Evolutionary conservation across 2,113 vertebrate genomes (phyloP), one percentile per base, ranked within the genome.

Genomic region (Struthio camelus): DNA sequence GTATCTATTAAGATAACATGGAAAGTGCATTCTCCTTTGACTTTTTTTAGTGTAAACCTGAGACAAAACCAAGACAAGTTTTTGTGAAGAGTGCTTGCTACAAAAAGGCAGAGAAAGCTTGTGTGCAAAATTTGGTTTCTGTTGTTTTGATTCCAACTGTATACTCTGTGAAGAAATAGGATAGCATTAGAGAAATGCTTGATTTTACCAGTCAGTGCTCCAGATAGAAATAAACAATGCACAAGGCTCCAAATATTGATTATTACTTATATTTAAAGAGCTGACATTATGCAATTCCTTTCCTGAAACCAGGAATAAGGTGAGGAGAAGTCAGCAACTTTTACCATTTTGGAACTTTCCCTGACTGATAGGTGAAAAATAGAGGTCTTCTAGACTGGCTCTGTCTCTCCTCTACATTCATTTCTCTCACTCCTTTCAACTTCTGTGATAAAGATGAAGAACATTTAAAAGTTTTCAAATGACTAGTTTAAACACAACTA

Each of bases 191-290:
- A 50, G 64, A 81, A 90, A 84, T 5, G 42, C 59, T 1, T 75
- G n/a, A 83, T 83, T 93, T 92, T 53, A 85, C 44, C 48, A 85
- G 66, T 62, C 66, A 50, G 18, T 67, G 73, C 71, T 77, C 58
- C 34, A 78, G 53, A 66, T 44, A 75, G 28, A 93, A 93, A 91
- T 24, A 91, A 91, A 85, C 76, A 93, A 75, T 14, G 3, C 54
- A 59, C 67, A 46, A 73, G 67, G 46, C 28, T 88, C 56, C 87
- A 90, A 71, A 83, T 88, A 86, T 14, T 81, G 89, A 83, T 90
- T 90, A 67, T 34, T 51, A n/a, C 92, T 94, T 66, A 88, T 83
- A 88, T 95, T 77, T 90, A 51, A 87, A 87, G 64, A 22, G 59
- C 72, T 75, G 83, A 78, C 18, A 32, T 94, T 90, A 66, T n/a